Conservation (phyloP, 2,113 vertebrate genomes). For the Pseudonaja textilis region DNA sequence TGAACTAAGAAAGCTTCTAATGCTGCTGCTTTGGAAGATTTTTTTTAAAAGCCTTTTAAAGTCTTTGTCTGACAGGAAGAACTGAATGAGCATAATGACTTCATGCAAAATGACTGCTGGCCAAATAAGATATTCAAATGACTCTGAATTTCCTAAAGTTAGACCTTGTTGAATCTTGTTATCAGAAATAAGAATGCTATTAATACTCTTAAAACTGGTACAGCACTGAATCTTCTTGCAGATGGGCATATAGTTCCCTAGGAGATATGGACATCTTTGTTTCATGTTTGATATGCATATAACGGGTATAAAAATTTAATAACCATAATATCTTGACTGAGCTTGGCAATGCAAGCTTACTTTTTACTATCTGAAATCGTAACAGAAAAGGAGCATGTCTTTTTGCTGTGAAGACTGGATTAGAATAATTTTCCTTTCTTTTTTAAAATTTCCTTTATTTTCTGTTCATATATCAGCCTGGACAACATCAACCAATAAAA, state of each 20-base stretch:
- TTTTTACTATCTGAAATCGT: background rate
- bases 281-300: background rate
- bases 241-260: background rate
- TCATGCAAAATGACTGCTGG: background rate
- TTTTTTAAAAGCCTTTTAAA: background rate
- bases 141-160: background rate
- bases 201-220: background rate
- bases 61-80: background rate
- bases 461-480: background rate
- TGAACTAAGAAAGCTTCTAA: background rate
- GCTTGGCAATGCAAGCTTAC: background rate
- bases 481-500: background rate
- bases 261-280: background rate
- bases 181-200: conserved; percentile 1
- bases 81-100: background rate
- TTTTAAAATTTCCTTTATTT: background rate
- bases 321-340: background rate
- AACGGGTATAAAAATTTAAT: background rate
- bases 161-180: background rate
- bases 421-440: background rate
- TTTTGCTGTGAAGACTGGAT: background rate
- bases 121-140: background rate
- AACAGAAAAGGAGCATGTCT: background rate
- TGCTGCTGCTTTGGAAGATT: background rate
- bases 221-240: background rate